These are phyloP conservation scores for Musca vetustissima DNA, from an alignment of 1,140 invertebrate species.

Conservation along the genomic window DNA sequence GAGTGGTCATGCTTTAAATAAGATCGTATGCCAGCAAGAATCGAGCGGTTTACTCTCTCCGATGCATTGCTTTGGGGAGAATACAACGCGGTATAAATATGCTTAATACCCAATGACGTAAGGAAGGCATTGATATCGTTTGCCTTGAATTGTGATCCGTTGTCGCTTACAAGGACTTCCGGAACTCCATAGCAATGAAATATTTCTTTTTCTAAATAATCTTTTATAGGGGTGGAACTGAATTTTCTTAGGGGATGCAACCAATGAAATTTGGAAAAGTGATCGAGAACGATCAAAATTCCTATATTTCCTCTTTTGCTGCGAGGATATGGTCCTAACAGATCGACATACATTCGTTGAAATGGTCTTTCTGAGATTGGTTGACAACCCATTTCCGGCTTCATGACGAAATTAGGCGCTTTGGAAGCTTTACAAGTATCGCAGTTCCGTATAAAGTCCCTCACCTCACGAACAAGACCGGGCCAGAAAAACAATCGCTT, in stretches of 20 bases:
- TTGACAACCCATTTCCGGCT: constrained; percentile 1
- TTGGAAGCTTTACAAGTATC: constrained; percentile 4
- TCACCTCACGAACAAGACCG: constrained; percentile 2
- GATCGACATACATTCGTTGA: constrained; percentile 15
- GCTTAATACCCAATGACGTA: not conserved
- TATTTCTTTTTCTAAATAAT: constrained; percentile 7
- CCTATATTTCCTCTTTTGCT: constrained; percentile 20
- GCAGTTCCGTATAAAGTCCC: not conserved
- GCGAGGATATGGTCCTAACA: constrained; percentile 19
- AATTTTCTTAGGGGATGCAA: constrained; percentile 10
- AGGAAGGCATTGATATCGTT: not conserved
- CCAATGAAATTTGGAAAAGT: constrained; percentile 23
- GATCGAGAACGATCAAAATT: constrained; percentile 18
- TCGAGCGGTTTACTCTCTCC: not conserved
- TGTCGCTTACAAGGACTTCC: constrained; percentile 12
- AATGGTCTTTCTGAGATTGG: constrained; percentile 4
- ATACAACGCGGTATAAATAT: constrained; percentile 4
- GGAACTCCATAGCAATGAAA: constrained; percentile 16
- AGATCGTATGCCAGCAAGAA: constrained; percentile 20
- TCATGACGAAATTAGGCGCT: constrained; percentile 8
- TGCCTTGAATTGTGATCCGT: constrained; percentile 1
- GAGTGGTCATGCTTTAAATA: constrained; percentile 1
- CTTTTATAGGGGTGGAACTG: not conserved
- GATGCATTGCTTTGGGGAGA: not conserved
- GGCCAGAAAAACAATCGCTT: constrained; percentile 14